Evolutionary conservation across 2,113 vertebrate genomes (phyloP), one percentile per base, ranked within the genome.

Genomic region (Oxyruncus cristatus): DNA sequence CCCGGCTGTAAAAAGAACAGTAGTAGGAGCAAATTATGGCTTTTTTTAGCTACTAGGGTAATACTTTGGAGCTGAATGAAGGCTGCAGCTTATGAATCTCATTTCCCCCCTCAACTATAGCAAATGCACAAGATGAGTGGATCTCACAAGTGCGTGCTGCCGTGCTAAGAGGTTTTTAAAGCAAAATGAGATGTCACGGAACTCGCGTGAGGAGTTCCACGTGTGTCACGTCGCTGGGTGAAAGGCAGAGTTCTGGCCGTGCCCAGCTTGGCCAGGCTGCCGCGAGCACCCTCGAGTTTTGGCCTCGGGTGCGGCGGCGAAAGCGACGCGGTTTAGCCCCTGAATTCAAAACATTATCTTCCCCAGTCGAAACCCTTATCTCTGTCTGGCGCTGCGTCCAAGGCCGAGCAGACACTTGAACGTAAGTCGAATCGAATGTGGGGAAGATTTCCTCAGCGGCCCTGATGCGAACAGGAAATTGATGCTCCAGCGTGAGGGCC

Each of bases 391-490:
- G 42, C 68, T 9, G 56, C 49, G 78, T 82, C 83, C 88, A 59
- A 56, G 84, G 86, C 92, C 39, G 12, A 91, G 89, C 95, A 94
- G 84, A 73, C 71, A 9, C 84, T 92, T 33, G n/a, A 53, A 42
- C 28, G 4, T 20, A 44, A 94, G 89, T 62, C 41, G 23, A 62
- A 85, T 92, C 79, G 41, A 88, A 91, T 52, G 88, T 65, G 80
- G 77, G 49, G 62, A 92, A 79, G 82, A 32, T 94, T 96, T 97
- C 62, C 87, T 68, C 27, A 14, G 82, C 78, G 39, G 94, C 42
- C 83, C n/a, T 47, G 95, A 94, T 92, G 92, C 2, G 86, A 95
- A 88, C 86, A 96, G 96, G 95, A 95, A 97, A 97, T 95, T 91
- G 95, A 91, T 91, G 81, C 88, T 95, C 49, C 94, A 82, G 89